Base-by-base conservation (phyloP, 2,797 vertebrate species). In the Denticeps clupeoides region DNA sequence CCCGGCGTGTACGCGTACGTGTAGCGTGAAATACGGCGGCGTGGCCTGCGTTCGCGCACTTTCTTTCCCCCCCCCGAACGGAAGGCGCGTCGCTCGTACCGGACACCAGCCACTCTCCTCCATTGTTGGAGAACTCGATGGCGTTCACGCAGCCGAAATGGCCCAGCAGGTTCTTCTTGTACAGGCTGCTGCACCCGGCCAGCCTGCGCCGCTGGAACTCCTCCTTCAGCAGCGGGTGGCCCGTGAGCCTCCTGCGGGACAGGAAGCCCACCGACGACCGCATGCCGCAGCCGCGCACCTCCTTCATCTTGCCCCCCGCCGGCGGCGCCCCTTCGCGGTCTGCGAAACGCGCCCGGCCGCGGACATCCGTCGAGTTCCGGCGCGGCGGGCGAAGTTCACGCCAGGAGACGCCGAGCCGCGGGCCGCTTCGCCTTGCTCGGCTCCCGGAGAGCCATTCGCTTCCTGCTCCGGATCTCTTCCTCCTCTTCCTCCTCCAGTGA, bases 141-240 rank as follows among this genome's bases (percentile, higher is more conserved):
- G 94, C 94, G 83, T 98, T 98, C 82, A 98, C 94, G 70, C 94
- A 98, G 70, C 94, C 94, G 79, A 95, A 98, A 77, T 98, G 94
- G 40, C 93, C 94, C 59, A 94, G 88, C 77, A 97, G 86, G 60
- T 97, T 91, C 74, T 89, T 91, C 82, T 89, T 90, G 83, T 81
- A 98, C 73, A 98, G 90, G 73, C 89, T 93, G 55, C 83, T 83
- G 82, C 92, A 95, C 67, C 88, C 90, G 28, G 83, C 84, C 75
- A 96, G 75, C 72, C 94, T 82, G 65, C 85, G 82, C 57, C 93
- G 68, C 89, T 97, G 93, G 73, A 96, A 94, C 60, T 94, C 89
- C 54, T 92, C 89, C 82, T 89, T 93, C 79, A 96, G 77, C 64
- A 93, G 84, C 63, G 88, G 83, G 75, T 89, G 83, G 42, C 91